A percentile compares a stretch with the other conserved stretches of the same genome.
These are phyloP conservation scores for Oscarella lobularis DNA, from an alignment of 37 sponge, comb jelly and placozoan genomes.

Conservation along the genomic window DNA sequence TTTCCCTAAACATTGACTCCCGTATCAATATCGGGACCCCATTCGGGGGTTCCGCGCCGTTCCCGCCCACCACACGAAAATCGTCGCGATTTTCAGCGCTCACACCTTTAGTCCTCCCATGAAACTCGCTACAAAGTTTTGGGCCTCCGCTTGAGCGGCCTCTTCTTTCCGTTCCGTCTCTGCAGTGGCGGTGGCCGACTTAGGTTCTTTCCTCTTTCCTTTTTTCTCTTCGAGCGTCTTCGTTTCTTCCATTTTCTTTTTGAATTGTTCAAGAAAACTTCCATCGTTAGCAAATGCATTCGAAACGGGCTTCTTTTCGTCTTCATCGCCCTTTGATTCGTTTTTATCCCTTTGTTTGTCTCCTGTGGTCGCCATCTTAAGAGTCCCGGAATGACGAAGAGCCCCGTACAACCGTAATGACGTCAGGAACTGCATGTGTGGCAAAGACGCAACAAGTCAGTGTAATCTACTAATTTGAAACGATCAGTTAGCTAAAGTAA, in stretches of 20 bases:
- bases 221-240: constrained; percentile 14
- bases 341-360: too few species aligned
- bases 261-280: constrained; percentile 69
- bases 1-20: constrained; percentile 24
- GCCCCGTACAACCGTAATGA: too few species aligned
- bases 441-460: too few species aligned
- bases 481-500: too few species aligned
- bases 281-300: constrained; percentile 85
- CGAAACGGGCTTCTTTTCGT: not conserved
- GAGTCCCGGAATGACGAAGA: too few species aligned
- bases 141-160: not conserved
- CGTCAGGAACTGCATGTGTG: too few species aligned
- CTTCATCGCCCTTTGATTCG: too few species aligned
- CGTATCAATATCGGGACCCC: not conserved
- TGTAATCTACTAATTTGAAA: too few species aligned
- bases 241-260: constrained; percentile 29
- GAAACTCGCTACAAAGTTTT: not conserved
- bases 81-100: too few species aligned
- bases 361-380: too few species aligned
- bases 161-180: constrained; percentile 3
- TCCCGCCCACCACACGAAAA: too few species aligned
- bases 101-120: not conserved
- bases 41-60: too few species aligned
- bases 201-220: constrained; percentile 1
- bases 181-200: not conserved